Evolutionary conservation across 2,888 invertebrate genomes (phyloP).

Genomic region (Calameuta filiformis): DNA sequence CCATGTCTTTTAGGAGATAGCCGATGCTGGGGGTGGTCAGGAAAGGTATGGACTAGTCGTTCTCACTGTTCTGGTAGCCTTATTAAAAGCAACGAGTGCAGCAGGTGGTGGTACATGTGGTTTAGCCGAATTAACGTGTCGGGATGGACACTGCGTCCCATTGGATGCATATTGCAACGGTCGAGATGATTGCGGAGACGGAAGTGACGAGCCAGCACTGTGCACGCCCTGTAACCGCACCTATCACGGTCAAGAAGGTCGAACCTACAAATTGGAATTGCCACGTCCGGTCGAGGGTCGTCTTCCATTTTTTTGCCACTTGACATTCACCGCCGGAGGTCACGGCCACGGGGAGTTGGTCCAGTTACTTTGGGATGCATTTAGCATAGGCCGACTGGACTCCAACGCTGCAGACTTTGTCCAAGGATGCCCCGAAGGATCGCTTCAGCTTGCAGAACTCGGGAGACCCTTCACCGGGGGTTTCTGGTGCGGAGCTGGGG

Average conservation of each 20-base stretch:
- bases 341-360: conserved; percentile 89
- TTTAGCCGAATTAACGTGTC: conserved; percentile 81
- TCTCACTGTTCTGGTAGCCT: conserved; percentile 22
- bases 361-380: conserved; percentile 89
- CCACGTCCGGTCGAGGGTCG: conserved; percentile 79
- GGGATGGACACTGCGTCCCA: conserved; percentile 80
- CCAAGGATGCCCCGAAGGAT: conserved; percentile 88
- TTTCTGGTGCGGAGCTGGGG: conserved; percentile 88
- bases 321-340: conserved; percentile 92
- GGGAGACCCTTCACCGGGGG: conserved; percentile 90
- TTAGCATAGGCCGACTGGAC: conserved; percentile 86
- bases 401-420: conserved; percentile 72
- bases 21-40: conserved; percentile 53
- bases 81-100: conserved; percentile 28
- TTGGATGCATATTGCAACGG: conserved; percentile 90
- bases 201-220: conserved; percentile 84
- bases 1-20: conserved; percentile 47
- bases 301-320: conserved; percentile 88
- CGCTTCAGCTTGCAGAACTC: conserved; percentile 87
- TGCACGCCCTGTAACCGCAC: conserved; percentile 90
- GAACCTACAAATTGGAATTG: conserved; percentile 75
- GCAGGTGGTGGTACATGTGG: conserved; percentile 70
- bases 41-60: conserved; percentile 25
- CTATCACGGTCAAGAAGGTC: conserved; percentile 88
- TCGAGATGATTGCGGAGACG: conserved; percentile 84